A percentile compares a stretch with the other conserved stretches of the same genome.
phyloP scores from a whole-genome alignment of 92 coral and sea anemone species.

The Heliopora coerulea region DNA sequence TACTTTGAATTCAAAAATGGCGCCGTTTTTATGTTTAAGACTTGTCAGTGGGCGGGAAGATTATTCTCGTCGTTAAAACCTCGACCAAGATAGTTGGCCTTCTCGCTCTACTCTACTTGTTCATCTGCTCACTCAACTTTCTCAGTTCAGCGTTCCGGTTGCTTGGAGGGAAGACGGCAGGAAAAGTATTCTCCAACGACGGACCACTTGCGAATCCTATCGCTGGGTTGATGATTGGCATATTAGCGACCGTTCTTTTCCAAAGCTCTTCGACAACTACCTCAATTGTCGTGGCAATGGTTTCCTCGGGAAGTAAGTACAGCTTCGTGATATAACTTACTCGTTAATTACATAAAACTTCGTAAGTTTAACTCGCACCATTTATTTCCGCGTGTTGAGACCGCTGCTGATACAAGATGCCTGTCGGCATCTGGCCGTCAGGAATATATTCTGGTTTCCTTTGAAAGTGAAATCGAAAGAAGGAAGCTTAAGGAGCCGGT shows the following conservation, averaged over 20 bases:
- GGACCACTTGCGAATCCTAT: conserved; percentile 78
- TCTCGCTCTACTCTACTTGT: conserved; percentile 75
- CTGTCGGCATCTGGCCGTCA: too few relatives aligned
- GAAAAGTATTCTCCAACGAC: conserved; percentile 86
- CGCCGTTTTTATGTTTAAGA: conserved; percentile 54
- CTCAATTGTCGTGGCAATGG: conserved; percentile 98
- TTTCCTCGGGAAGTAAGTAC: conserved; percentile 82
- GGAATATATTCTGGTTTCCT: too few relatives aligned
- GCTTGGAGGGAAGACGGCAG: conserved; percentile 98
- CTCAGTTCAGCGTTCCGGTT: conserved; percentile 97
- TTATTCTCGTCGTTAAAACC: conserved; percentile 52
- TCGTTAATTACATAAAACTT: too few relatives aligned
- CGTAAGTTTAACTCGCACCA: too few relatives aligned
- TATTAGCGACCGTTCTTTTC: conserved; percentile 90
- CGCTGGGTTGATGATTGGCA: conserved; percentile 95
- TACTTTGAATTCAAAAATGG: conserved; percentile 20
- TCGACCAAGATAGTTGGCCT: conserved; percentile 59
- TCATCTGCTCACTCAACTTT: conserved; percentile 93
- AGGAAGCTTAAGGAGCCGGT: too few relatives aligned
- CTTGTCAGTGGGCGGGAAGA: conserved; percentile 64
- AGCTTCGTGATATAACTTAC: background rate
- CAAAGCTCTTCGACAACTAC: conserved; percentile 97
- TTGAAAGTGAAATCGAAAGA: too few relatives aligned
- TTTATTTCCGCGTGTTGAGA: too few relatives aligned
- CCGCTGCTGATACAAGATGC: too few relatives aligned